Base-by-base conservation (phyloP, 2,113 vertebrate genomes). In the Lates calcarifer region DNA sequence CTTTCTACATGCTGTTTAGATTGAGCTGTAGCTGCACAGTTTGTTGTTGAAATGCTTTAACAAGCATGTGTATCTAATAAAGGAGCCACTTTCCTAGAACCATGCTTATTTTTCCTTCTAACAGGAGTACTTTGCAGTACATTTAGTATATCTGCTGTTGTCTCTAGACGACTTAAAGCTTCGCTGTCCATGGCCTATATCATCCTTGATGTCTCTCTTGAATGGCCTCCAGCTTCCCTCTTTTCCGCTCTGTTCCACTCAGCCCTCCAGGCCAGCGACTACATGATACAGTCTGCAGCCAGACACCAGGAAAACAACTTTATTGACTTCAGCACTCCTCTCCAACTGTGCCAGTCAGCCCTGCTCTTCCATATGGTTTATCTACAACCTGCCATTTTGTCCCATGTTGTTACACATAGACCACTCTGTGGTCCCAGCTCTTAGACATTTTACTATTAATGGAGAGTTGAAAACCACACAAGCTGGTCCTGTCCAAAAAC, bases 361-460 rank as follows among this genome's bases (percentile, higher is more conserved):
- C 69, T 26, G 62, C 66, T 76, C 43, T 22, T 66, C 74, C 64
- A 64, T 86, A 71, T 84, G 69, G 82, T 89, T 87, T 73, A 82
- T 84, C 74, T 63, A 18, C 66, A 82, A 51, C 78, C 77, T 82
- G 73, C 49, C 74, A 87, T 84, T 91, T 82, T n/a, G 69, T 81
- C 74, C 74, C 39, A 45, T 62, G 62, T 53, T 51, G 63, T 70
- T 22, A 7, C 28, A 68, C 66, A 55, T 33, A 31, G 31, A 35
- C 51, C 51, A 60, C 26, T 28, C 64, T 57, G 65, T 77, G 74
- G 65, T 35, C 79, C 26, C 0, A 29, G 29, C 69, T 73, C 4
- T 58, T 57, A 64, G 60, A 87, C 58, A n/a, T 63, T 75, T 69
- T 66, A 64, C 81, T 69, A 77, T 80, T 77, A 87, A 61, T 66